Evolutionary conservation across 2,888 invertebrate genomes (phyloP).

Genomic region (Tetanocera ferruginea): DNA sequence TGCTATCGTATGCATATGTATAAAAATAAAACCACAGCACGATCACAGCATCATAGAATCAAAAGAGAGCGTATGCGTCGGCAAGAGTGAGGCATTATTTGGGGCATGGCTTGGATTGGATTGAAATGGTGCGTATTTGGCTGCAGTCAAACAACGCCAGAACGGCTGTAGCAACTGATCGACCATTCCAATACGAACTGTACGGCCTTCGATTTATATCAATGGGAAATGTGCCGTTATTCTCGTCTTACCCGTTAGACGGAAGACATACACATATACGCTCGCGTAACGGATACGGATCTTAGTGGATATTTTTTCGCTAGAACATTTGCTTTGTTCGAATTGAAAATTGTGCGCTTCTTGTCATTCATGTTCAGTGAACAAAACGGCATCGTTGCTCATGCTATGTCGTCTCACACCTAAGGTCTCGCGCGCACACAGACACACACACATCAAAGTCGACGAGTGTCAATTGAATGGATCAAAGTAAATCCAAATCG

Average conservation of each 20-base stretch:
- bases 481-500: slow-evolving; percentile 59
- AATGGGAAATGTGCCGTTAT: slow-evolving; percentile 46
- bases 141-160: background rate
- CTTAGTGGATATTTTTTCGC: background rate
- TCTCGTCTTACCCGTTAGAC: slow-evolving; percentile 50
- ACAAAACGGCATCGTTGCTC: slow-evolving; percentile 4
- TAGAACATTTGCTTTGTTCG: background rate
- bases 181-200: slow-evolving; percentile 11
- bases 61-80: background rate
- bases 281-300: slow-evolving; percentile 28
- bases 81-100: slow-evolving; percentile 13
- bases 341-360: background rate
- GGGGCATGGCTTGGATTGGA: slow-evolving; percentile 19
- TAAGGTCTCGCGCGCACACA: slow-evolving; percentile 8
- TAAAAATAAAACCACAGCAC: background rate
- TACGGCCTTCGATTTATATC: slow-evolving; percentile 35
- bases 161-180: background rate
- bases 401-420: slow-evolving; percentile 47
- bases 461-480: slow-evolving; percentile 61
- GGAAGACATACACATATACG: slow-evolving; percentile 30
- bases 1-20: too few relatives aligned
- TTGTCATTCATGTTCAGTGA: background rate
- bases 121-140: slow-evolving; percentile 11
- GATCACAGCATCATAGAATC: background rate
- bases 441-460: slow-evolving; percentile 11